Evolutionary conservation across 1,140 invertebrate genomes (phyloP).

Genomic region (Drosophila quadrilineata): DNA sequence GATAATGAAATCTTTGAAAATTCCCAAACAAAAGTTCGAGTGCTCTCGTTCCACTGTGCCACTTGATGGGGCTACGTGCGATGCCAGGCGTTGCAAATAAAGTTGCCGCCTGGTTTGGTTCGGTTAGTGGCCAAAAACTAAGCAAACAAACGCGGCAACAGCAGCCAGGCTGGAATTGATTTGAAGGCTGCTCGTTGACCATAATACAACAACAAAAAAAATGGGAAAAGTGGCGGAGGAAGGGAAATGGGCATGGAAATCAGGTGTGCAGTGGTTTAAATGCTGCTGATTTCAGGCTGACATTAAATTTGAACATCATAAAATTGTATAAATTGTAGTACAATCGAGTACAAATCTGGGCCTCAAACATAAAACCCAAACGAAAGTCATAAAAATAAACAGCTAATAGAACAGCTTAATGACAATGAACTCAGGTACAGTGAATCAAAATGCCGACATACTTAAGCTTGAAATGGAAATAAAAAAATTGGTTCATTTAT

Average conservation of each 20-base stretch:
- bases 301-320: conserved; percentile 53
- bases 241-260: conserved; percentile 4
- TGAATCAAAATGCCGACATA: too few species aligned
- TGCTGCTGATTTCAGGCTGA: conserved; percentile 6
- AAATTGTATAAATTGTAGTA: conserved; percentile 42
- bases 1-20: too few species aligned
- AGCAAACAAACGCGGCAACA: conserved; percentile 40
- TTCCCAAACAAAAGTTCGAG: too few species aligned
- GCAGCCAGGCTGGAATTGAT: conserved; percentile 23
- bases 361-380: too few species aligned
- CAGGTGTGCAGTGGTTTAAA: conserved; percentile 12
- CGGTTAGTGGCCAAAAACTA: too few species aligned
- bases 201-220: background rate
- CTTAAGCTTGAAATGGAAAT: too few species aligned
- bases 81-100: conserved; percentile 56
- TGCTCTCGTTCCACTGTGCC: too few species aligned
- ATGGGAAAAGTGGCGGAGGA: background rate
- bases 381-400: too few species aligned
- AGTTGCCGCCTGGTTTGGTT: conserved; percentile 26
- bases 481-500: too few species aligned
- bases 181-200: background rate
- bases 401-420: too few species aligned
- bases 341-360: too few species aligned
- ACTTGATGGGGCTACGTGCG: conserved; percentile 48
- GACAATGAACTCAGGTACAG: too few species aligned